Evolutionary conservation across 2,888 invertebrate genomes (phyloP).

Genomic region (Nemapogon koenigi): DNA sequence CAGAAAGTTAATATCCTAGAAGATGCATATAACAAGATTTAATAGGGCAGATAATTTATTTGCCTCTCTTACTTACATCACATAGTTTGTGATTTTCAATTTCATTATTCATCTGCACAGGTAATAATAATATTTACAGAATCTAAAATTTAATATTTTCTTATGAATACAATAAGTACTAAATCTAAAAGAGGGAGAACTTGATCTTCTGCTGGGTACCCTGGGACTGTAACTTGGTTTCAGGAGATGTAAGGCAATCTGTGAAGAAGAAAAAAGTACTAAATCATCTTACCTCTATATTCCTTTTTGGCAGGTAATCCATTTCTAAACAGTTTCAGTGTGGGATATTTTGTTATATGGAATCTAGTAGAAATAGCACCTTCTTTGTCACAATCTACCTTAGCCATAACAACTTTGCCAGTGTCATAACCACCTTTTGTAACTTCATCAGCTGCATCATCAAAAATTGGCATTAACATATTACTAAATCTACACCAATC

Average conservation of each 20-base stretch:
- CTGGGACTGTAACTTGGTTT: background rate
- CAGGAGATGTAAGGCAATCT: background rate
- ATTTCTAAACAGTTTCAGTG: conserved; percentile 92
- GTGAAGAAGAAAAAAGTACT: too few relatives aligned
- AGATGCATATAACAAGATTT: too few relatives aligned
- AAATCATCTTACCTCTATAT: conserved; percentile 74
- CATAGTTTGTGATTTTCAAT: too few relatives aligned
- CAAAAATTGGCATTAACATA: conserved; percentile 94
- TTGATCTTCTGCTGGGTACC: background rate
- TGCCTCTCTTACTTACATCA: too few relatives aligned
- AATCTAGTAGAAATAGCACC: conserved; percentile 86
- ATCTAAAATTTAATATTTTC: background rate
- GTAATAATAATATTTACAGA: background rate
- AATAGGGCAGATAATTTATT: too few relatives aligned
- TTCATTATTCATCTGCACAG: too few relatives aligned
- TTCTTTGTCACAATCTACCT: conserved; percentile 97
- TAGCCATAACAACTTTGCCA: conserved; percentile 91
- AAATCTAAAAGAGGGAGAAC: background rate
- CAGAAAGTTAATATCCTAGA: too few relatives aligned
- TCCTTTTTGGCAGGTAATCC: conserved; percentile 90
- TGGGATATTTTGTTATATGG: conserved; percentile 98
- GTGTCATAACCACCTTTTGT: conserved; percentile 76
- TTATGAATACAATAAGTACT: background rate
- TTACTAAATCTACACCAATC: conserved; percentile 99
- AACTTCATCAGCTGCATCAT: conserved; percentile 92